These are phyloP conservation scores for Esox niger DNA, from an alignment of 2,113 vertebrate genomes.

Conservation along the genomic window DNA sequence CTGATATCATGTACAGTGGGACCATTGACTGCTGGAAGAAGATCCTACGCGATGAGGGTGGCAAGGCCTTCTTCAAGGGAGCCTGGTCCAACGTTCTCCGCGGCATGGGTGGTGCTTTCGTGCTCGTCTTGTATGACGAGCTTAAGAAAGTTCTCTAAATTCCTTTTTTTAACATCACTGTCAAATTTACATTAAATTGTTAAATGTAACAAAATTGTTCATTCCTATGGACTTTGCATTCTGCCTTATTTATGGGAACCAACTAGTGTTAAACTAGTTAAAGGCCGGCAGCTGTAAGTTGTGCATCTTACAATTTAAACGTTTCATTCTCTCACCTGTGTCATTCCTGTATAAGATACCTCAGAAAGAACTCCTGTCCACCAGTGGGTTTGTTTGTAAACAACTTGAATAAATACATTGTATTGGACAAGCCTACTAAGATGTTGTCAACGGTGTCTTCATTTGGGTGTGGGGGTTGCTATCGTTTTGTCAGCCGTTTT, in stretches of 20 bases:
- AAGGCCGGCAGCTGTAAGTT: conserved; percentile 50
- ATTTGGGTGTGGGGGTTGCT: neutral
- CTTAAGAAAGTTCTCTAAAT: conserved; percentile 87
- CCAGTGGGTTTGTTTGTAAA: conserved; percentile 6
- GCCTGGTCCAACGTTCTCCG: conserved; percentile 93
- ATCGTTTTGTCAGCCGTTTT: neutral
- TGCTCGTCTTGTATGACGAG: conserved; percentile 93
- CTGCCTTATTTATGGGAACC: conserved; percentile 79
- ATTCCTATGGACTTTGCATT: conserved; percentile 81
- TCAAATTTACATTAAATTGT: conserved; percentile 72
- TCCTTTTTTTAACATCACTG: conserved; percentile 58
- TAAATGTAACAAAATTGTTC: conserved; percentile 77
- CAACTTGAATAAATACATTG: conserved; percentile 2
- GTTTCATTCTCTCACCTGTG: conserved; percentile 1
- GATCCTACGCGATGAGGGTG: conserved; percentile 86
- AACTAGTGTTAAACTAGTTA: conserved; percentile 73
- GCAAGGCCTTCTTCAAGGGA: conserved; percentile 94
- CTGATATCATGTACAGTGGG: conserved; percentile 91
- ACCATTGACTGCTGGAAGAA: conserved; percentile 95
- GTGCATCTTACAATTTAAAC: conserved; percentile 1
- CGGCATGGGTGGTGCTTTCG: conserved; percentile 92
- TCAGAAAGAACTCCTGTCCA: neutral
- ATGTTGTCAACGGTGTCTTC: neutral
- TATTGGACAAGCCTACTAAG: conserved; percentile 2
- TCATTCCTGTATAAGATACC: conserved; percentile 10